Evolutionary conservation across 2,113 vertebrate genomes (phyloP).

Genomic region (Willisornis vidua): DNA sequence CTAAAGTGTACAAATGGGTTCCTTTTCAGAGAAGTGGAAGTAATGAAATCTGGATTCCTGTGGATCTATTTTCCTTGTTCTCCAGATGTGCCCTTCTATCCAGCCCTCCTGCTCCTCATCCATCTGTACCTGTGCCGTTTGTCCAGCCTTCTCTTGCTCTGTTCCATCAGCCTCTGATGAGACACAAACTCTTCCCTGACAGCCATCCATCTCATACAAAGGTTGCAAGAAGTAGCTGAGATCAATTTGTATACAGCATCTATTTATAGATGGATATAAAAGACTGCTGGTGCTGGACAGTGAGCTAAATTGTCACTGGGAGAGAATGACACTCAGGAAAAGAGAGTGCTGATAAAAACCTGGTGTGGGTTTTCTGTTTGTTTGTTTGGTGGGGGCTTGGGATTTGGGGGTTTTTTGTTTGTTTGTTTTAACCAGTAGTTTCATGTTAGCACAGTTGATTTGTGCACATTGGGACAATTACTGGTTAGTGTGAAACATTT

Average conservation of each 20-base stretch:
- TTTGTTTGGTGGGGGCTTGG: neutral
- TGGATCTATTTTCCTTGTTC: neutral
- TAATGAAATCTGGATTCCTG: neutral
- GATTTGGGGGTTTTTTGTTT: neutral
- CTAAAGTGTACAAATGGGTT: neutral
- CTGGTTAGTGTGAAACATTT: neutral
- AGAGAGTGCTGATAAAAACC: neutral
- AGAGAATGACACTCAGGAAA: neutral
- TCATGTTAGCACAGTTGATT: neutral
- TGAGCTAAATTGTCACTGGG: neutral
- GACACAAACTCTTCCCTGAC: neutral
- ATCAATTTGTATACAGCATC: neutral
- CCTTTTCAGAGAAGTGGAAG: neutral
- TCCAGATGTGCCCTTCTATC: neutral
- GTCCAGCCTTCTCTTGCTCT: neutral
- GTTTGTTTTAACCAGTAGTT: neutral
- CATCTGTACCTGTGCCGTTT: neutral
- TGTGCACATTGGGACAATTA: neutral
- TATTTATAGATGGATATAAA: neutral
- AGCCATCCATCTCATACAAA: neutral
- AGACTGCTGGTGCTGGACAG: neutral
- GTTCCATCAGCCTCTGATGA: neutral
- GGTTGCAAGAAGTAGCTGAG: neutral
- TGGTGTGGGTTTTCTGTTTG: neutral
- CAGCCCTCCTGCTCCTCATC: neutral